These are phyloP conservation scores for Ernsta delagoae DNA, from an alignment of 2,888 invertebrate species.

Conservation along the genomic window DNA sequence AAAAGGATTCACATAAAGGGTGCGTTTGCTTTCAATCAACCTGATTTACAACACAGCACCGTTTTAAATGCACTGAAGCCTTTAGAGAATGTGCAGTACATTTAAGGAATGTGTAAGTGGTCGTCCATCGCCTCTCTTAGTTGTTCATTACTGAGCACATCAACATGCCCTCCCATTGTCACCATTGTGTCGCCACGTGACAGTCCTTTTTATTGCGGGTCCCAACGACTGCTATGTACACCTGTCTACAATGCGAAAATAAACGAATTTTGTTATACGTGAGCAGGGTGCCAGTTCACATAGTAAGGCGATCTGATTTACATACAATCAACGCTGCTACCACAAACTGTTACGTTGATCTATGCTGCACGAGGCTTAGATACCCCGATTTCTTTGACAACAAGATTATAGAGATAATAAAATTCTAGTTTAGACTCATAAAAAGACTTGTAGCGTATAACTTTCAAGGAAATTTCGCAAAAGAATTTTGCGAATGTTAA, in stretches of 20 bases:
- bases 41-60: background rate
- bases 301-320: constrained; percentile 29
- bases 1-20: background rate
- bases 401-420: constrained; percentile 1
- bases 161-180: constrained; percentile 13
- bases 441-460: constrained; percentile 3
- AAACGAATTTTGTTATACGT: constrained; percentile 24
- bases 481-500: constrained; percentile 9
- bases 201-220: constrained; percentile 25
- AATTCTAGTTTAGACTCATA: background rate
- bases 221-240: constrained; percentile 15
- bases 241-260: constrained; percentile 30
- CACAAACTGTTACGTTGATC: constrained; percentile 17
- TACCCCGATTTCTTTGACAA: background rate
- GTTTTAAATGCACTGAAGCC: background rate
- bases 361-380: constrained; percentile 2
- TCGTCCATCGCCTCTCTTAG: background rate
- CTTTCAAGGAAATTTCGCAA: constrained; percentile 11
- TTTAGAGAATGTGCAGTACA: constrained; percentile 12
- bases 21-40: constrained; percentile 2
- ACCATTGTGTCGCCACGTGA: constrained; percentile 29
- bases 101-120: constrained; percentile 16
- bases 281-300: constrained; percentile 12
- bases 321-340: constrained; percentile 25
- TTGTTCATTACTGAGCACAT: constrained; percentile 18